A percentile compares a stretch with the other conserved stretches of the same genome.
Conservation (phyloP, 1,140 invertebrate genomes). For the Drosophila repleta region DNA sequence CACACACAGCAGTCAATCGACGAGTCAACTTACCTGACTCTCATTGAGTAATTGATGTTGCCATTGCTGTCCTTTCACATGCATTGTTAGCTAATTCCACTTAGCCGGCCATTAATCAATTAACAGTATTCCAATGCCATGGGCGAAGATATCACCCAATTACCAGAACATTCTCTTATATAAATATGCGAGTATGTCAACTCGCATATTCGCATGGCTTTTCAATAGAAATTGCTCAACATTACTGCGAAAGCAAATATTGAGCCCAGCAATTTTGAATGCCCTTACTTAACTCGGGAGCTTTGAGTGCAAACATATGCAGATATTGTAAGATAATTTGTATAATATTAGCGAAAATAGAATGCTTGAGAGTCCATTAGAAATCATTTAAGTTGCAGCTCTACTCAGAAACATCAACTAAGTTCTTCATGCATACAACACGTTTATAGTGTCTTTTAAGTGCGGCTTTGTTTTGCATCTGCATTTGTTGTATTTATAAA, state of each 20-base stretch:
- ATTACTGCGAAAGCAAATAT: neutral
- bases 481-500: slow-evolving; percentile 52
- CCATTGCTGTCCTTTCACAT: slow-evolving; percentile 19
- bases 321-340: too few species aligned
- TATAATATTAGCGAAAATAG: too few species aligned
- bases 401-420: neutral
- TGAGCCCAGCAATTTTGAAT: slow-evolving; percentile 1
- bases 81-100: slow-evolving; percentile 14
- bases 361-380: too few species aligned
- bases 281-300: slow-evolving; percentile 7
- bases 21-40: slow-evolving; percentile 39
- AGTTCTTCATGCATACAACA: neutral
- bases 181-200: neutral
- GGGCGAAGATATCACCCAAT: slow-evolving; percentile 4
- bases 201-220: slow-evolving; percentile 1
- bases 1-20: neutral
- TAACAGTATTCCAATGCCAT: slow-evolving; percentile 52
- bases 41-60: slow-evolving; percentile 71
- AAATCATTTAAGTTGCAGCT: neutral
- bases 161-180: neutral
- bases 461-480: slow-evolving; percentile 21
- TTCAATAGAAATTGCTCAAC: slow-evolving; percentile 16
- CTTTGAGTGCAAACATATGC: too few species aligned
- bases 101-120: slow-evolving; percentile 23
- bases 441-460: slow-evolving; percentile 33